Evolutionary conservation across 2,888 invertebrate species (phyloP).

Genomic region (Holacanthella duospinosa): DNA sequence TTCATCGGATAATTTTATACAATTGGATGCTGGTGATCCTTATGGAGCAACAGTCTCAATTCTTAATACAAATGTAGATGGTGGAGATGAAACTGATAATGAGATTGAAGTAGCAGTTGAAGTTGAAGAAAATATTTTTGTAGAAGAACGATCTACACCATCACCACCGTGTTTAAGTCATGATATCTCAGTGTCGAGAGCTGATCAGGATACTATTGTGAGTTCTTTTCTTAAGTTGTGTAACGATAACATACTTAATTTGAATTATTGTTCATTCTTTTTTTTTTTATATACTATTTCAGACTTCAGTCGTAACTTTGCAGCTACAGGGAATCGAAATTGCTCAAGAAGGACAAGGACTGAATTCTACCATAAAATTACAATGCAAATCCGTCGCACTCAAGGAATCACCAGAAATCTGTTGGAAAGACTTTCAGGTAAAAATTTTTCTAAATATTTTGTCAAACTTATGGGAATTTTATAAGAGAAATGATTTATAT

Average conservation of each 20-base stretch:
- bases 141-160: conserved; percentile 13
- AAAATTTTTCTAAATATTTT: too few species aligned
- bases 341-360: conserved; percentile 58
- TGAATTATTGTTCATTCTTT: too few species aligned
- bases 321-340: conserved; percentile 66
- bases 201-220: conserved; percentile 18
- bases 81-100: conserved; percentile 22
- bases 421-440: conserved; percentile 92
- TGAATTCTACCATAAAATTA: conserved; percentile 55
- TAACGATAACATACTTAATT: not conserved
- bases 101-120: conserved; percentile 25
- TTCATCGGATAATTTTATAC: conserved; percentile 34
- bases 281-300: conserved; percentile 19
- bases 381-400: conserved; percentile 61
- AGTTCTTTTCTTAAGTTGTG: not conserved
- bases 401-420: conserved; percentile 76
- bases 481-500: not conserved
- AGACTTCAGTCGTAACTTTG: conserved; percentile 51
- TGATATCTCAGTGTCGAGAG: conserved; percentile 5
- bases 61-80: not conserved
- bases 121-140: conserved; percentile 14
- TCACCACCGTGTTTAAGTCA: conserved; percentile 16
- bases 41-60: conserved; percentile 5
- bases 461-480: too few species aligned
- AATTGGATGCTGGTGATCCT: conserved; percentile 22